A percentile compares a stretch with the other conserved stretches of the same genome.
Conservation (phyloP, 2,888 invertebrate genomes). For the Synergus umbraculus region DNA sequence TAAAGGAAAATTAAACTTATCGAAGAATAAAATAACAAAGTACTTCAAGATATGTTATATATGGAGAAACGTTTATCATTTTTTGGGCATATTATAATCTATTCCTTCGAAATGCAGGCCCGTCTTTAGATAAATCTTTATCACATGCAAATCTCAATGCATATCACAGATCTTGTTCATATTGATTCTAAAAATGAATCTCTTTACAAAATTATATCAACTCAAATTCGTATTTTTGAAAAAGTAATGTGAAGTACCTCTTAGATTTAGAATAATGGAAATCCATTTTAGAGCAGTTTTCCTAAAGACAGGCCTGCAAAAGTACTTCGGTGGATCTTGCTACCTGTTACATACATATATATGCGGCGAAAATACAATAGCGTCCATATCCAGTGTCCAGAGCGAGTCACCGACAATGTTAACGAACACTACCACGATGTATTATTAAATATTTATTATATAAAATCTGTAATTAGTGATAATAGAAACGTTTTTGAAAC, state of each 20-base stretch:
- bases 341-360: constrained; percentile 3
- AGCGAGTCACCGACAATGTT: constrained; percentile 16
- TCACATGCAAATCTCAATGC: not conserved
- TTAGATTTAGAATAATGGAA: no score
- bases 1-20: not conserved
- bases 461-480: not conserved
- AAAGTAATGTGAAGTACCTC: not conserved
- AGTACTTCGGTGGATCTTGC: not conserved
- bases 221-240: not conserved
- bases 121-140: not conserved
- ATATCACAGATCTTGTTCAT: not conserved
- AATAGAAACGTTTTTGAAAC: not conserved
- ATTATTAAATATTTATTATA: constrained; percentile 33
- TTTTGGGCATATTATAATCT: not conserved
- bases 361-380: constrained; percentile 1
- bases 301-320: no score
- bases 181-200: not conserved
- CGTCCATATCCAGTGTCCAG: constrained; percentile 9
- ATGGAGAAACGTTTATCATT: not conserved
- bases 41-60: not conserved
- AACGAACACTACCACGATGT: constrained; percentile 32
- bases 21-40: not conserved
- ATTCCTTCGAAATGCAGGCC: not conserved
- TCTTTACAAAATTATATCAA: not conserved
- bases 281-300: no score